A percentile compares a stretch with the other conserved stretches of the same genome.
Evolutionary conservation across 2,888 invertebrate species (phyloP).

Genomic region (Nemapogon koenigi): DNA sequence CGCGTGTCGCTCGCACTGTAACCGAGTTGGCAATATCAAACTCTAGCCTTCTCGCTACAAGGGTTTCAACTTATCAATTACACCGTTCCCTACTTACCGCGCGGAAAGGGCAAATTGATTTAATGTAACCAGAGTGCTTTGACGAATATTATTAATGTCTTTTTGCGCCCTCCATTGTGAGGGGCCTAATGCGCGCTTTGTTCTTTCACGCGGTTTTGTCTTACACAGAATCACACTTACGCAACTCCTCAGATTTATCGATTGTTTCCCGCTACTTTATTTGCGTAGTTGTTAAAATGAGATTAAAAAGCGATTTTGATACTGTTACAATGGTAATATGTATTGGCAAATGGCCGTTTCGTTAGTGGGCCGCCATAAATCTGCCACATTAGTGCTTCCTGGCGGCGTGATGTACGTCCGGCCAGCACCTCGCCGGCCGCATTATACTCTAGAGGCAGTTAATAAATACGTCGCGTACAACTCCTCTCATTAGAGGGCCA

Average conservation of each 20-base stretch:
- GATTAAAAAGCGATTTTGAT: too few relatives aligned
- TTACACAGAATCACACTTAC: conserved; percentile 60
- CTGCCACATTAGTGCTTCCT: conserved; percentile 25
- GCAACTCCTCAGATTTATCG: conserved; percentile 25
- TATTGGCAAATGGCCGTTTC: conserved; percentile 13
- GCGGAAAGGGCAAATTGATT: conserved; percentile 65
- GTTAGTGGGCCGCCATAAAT: conserved; percentile 20
- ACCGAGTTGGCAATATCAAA: conserved; percentile 19
- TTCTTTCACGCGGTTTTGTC: conserved; percentile 53
- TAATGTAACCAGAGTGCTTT: conserved; percentile 66
- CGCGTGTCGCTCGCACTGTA: neutral
- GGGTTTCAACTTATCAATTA: conserved; percentile 67
- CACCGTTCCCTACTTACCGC: conserved; percentile 65
- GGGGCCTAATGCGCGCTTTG: conserved; percentile 53
- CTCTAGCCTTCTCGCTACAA: conserved; percentile 57
- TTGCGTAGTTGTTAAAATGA: too few relatives aligned
- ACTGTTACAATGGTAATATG: neutral
- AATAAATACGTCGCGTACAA: conserved; percentile 43
- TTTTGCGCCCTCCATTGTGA: conserved; percentile 54
- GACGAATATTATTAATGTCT: conserved; percentile 67
- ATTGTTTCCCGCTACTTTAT: neutral
- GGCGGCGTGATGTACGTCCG: conserved; percentile 12
- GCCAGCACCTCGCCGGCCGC: neutral
- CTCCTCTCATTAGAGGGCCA: conserved; percentile 59
- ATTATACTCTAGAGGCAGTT: neutral